phyloP scores from a whole-genome alignment of 2,888 invertebrate species.

The Leptopterna dolabrata region DNA sequence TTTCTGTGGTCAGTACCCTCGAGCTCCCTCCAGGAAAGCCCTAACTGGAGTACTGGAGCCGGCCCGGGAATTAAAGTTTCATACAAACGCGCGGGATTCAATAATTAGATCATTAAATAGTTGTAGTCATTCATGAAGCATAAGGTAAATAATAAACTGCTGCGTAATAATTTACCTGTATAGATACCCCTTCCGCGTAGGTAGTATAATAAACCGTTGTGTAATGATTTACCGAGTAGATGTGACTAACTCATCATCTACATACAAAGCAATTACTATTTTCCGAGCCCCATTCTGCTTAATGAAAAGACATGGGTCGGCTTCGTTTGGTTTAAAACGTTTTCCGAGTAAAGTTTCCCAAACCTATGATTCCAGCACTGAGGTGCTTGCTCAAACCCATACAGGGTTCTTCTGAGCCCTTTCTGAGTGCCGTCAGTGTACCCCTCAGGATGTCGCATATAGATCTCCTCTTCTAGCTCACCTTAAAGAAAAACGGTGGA shows the following conservation, averaged over 20 bases:
- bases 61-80: too few relatives aligned
- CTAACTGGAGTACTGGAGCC: too few relatives aligned
- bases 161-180: too few relatives aligned
- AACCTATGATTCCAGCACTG: neutral
- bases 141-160: too few relatives aligned
- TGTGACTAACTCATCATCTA: neutral
- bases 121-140: too few relatives aligned
- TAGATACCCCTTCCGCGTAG: too few relatives aligned
- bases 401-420: neutral
- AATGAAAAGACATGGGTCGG: neutral
- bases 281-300: neutral
- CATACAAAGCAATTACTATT: neutral
- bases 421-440: neutral
- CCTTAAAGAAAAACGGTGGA: neutral
- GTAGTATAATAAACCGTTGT: too few relatives aligned
- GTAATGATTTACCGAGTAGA: too few relatives aligned
- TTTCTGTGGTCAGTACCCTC: too few relatives aligned
- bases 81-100: too few relatives aligned
- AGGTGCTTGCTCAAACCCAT: neutral
- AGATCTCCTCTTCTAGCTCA: neutral
- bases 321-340: neutral
- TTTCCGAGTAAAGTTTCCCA: neutral
- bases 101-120: too few relatives aligned
- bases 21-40: too few relatives aligned
- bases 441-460: neutral